A percentile compares a stretch with the other conserved stretches of the same genome.
Conservation (phyloP, 1,140 invertebrate species). For the Halesus radiatus region DNA sequence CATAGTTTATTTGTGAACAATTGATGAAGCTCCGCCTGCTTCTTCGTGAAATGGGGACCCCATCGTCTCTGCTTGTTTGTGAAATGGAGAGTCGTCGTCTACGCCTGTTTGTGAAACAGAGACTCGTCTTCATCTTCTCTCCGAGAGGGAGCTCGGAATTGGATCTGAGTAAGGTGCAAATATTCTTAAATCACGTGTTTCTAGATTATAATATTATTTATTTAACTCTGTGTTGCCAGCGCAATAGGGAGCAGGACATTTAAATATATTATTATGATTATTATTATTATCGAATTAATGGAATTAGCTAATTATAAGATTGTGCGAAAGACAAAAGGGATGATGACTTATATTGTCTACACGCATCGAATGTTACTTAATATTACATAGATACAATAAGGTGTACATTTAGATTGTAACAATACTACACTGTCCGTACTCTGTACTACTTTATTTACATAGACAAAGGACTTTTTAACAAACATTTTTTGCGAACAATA, state of each 20-base stretch:
- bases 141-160: no score
- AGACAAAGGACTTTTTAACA: no score
- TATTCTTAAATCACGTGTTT: not conserved
- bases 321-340: not conserved
- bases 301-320: conserved; percentile 15
- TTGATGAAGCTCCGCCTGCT: no score
- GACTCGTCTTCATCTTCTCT: no score
- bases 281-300: not conserved
- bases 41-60: no score
- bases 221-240: not conserved
- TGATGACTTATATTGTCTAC: not conserved
- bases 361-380: conserved; percentile 6
- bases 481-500: not conserved
- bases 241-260: not conserved
- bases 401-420: conserved; percentile 3
- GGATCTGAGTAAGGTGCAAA: no score
- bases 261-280: not conserved
- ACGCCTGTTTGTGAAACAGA: no score
- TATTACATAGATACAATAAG: not conserved
- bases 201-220: conserved; percentile 16
- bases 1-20: no score
- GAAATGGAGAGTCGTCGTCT: no score
- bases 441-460: not conserved
- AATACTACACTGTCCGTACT: conserved; percentile 19
- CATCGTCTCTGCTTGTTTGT: no score